Conservation (phyloP, 2,888 invertebrate species). For the Myopa testacea region DNA sequence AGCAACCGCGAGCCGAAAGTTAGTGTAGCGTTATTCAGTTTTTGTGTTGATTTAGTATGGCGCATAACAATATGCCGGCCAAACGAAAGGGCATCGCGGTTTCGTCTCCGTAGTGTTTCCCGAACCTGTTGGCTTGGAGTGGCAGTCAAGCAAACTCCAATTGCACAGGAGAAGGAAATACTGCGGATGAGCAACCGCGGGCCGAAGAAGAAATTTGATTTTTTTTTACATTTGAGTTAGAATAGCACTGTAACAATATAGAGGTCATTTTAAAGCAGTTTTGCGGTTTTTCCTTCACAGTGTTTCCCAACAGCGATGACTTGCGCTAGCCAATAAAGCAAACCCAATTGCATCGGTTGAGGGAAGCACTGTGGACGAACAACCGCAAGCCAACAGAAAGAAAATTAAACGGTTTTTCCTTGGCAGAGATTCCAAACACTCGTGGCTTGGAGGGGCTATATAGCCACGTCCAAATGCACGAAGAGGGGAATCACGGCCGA, state of each 20-base stretch:
- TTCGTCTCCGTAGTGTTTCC: neutral
- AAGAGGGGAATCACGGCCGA: too few relatives aligned
- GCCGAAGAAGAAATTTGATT: neutral
- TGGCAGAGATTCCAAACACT: too few relatives aligned
- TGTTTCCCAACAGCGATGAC: too few relatives aligned
- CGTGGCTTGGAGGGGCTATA: too few relatives aligned
- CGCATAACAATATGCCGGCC: neutral
- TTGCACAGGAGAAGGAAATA: neutral
- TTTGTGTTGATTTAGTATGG: neutral
- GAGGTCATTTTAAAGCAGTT: neutral
- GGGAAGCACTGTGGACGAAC: too few relatives aligned
- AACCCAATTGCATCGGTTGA: too few relatives aligned
- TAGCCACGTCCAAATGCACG: too few relatives aligned
- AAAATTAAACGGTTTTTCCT: too few relatives aligned
- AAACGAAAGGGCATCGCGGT: neutral
- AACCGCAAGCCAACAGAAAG: too few relatives aligned
- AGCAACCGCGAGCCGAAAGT: neutral
- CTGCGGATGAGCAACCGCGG: neutral
- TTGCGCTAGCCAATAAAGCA: too few relatives aligned
- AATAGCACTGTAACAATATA: neutral
- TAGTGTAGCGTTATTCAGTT: neutral
- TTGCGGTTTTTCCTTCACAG: neutral
- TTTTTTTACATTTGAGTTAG: neutral
- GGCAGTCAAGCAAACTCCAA: conserved; percentile 15
- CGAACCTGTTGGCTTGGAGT: neutral